Evolutionary conservation across 2,888 invertebrate species (phyloP).

Genomic region (Tillus elongatus): DNA sequence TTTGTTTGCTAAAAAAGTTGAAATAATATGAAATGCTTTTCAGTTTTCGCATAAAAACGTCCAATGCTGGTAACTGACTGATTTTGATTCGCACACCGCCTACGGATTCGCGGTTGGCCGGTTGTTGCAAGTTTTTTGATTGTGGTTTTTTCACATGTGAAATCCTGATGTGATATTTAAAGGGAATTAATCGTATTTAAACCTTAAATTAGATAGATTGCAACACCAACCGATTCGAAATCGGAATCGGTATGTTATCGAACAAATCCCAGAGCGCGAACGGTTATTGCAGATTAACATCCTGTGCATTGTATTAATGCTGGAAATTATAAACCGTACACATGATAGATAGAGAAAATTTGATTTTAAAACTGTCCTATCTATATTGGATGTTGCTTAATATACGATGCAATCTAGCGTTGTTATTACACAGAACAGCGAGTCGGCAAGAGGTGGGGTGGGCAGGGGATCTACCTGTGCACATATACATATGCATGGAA

Average conservation of each 20-base stretch:
- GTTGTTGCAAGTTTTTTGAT: too few relatives aligned
- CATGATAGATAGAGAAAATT: slow-evolving; percentile 44
- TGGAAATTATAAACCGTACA: slow-evolving; percentile 43
- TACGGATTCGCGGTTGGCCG: too few relatives aligned
- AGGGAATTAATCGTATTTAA: too few relatives aligned
- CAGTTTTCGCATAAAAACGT: too few relatives aligned
- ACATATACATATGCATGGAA: slow-evolving; percentile 44
- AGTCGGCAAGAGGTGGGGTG: background rate
- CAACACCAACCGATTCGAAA: slow-evolving; percentile 22
- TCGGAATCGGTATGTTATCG: slow-evolving; percentile 33
- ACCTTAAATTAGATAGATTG: too few relatives aligned
- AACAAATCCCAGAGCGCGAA: slow-evolving; percentile 38
- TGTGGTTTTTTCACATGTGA: too few relatives aligned
- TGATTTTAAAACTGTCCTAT: slow-evolving; percentile 45
- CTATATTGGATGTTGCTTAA: slow-evolving; percentile 44
- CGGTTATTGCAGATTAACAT: slow-evolving; percentile 44
- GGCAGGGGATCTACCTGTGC: slow-evolving; percentile 10
- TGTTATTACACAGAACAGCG: slow-evolving; percentile 30
- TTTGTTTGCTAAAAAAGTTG: too few relatives aligned
- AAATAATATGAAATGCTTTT: too few relatives aligned
- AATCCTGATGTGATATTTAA: too few relatives aligned
- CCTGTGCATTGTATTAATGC: slow-evolving; percentile 43
- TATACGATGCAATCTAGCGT: slow-evolving; percentile 44
- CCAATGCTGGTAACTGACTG: too few relatives aligned
- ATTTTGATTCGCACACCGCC: too few relatives aligned